A percentile compares a stretch with the other conserved stretches of the same genome.
These are phyloP conservation scores for Lypha dubia DNA, from an alignment of 2,888 invertebrate species.

Conservation along the genomic window DNA sequence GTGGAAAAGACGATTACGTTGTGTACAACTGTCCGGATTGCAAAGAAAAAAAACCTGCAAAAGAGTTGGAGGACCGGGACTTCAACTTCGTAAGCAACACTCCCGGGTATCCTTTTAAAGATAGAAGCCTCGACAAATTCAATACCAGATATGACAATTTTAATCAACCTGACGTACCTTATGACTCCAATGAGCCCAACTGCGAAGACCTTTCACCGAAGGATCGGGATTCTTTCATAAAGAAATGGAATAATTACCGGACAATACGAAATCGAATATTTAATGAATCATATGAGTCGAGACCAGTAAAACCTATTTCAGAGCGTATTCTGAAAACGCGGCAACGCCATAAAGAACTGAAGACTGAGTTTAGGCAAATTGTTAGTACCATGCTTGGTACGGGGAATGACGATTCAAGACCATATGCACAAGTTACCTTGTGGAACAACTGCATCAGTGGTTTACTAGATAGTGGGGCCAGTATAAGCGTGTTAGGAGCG, in stretches of 20 bases:
- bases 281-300: neutral
- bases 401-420: neutral
- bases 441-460: no score
- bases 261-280: conserved; percentile 1
- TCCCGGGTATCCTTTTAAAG: no score
- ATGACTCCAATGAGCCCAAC: neutral
- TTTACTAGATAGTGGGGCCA: no score
- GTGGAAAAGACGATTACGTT: no score
- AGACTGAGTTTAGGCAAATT: neutral
- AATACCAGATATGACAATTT: no score
- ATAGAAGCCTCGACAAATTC: no score
- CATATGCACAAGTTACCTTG: no score
- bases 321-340: neutral
- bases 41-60: conserved; percentile 25
- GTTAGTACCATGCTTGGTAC: neutral
- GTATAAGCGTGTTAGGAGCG: neutral
- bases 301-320: neutral
- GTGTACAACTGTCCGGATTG: conserved; percentile 34
- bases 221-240: no score
- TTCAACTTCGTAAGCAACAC: no score
- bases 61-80: conserved; percentile 30
- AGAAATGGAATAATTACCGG: no score
- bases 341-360: neutral
- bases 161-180: neutral
- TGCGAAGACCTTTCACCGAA: neutral